Evolutionary conservation across 1,140 invertebrate genomes (phyloP), one percentile per base, ranked within the genome.

Genomic region (Phocides pigmalion): DNA sequence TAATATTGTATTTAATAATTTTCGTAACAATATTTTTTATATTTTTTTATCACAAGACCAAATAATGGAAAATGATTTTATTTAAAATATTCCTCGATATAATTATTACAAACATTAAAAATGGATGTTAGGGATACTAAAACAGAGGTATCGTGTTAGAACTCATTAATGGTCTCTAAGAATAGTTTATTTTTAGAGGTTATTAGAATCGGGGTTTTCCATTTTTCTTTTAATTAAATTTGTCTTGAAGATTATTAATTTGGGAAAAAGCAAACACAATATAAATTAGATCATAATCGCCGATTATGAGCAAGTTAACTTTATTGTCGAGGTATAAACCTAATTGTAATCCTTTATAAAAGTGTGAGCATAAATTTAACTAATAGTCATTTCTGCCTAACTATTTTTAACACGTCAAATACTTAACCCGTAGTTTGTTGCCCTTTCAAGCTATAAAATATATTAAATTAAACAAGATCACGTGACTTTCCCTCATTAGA

Each of bases 391-490:
- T 50, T 32, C 22, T 25, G 4, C 25, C 2, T 50, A 12, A 50
- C 22, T 50, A 50, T 35, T 32, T 50, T 35, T 50, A 50, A 50
- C 47, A 17, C 5, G 14, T 50, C n/a, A 32, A 32, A 8, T n/a
- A 50, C n/a, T 35, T n/a, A 35, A 35, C 32, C 32, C n/a, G 2
- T 12, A 50, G 47, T 32, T 50, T 50, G 47, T 50, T 50, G 47
- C 25, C 47, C 47, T 35, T 50, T 50, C 15, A 16, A 17, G 25
- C 9, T 32, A 50, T 50, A 50, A 50, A 51, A 51, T 51, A 16
- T 35, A 51, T 51, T 51, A 51, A 35, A 51, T 51, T 51, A 51
- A 53, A 53, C 50, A 53, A 50, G 28, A 35, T 50, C 6, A 35
- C 47, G 47, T 50, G 47, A 50, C 47, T 50, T 50, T 11, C 32